Evolutionary conservation across 2,888 invertebrate species (phyloP).

Genomic region (Lepetodrilus schrolli): DNA sequence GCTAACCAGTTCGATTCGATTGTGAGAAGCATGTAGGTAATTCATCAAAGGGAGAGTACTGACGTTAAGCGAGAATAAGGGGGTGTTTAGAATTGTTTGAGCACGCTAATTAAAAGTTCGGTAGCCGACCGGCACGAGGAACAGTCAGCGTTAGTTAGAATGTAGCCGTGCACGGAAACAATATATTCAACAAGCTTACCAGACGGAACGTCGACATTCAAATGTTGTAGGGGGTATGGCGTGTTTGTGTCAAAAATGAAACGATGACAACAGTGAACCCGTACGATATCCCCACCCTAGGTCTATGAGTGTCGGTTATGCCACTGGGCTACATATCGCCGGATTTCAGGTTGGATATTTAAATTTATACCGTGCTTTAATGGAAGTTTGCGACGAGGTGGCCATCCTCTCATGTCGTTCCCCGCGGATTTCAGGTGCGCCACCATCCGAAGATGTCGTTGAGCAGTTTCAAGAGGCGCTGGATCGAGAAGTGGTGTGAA

Average conservation of each 20-base stretch:
- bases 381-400: not conserved
- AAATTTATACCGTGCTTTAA: not conserved
- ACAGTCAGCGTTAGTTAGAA: not conserved
- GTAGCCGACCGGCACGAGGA: not conserved
- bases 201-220: too few relatives aligned
- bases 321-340: too few relatives aligned
- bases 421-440: too few relatives aligned
- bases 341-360: not conserved
- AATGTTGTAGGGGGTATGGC: too few relatives aligned
- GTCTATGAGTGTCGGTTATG: too few relatives aligned
- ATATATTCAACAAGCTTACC: too few relatives aligned
- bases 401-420: too few relatives aligned
- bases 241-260: too few relatives aligned
- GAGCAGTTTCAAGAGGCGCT: slow-evolving; percentile 37
- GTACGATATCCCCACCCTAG: too few relatives aligned
- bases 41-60: not conserved
- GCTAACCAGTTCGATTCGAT: not conserved
- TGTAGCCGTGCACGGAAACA: too few relatives aligned
- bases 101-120: not conserved
- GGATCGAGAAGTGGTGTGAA: slow-evolving; percentile 44
- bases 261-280: too few relatives aligned
- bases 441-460: slow-evolving; percentile 26
- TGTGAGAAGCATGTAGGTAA: not conserved
- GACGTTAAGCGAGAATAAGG: not conserved
- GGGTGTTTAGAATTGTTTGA: not conserved